Conservation (phyloP, 2,888 invertebrate genomes). For the Callosobruchus maculatus region DNA sequence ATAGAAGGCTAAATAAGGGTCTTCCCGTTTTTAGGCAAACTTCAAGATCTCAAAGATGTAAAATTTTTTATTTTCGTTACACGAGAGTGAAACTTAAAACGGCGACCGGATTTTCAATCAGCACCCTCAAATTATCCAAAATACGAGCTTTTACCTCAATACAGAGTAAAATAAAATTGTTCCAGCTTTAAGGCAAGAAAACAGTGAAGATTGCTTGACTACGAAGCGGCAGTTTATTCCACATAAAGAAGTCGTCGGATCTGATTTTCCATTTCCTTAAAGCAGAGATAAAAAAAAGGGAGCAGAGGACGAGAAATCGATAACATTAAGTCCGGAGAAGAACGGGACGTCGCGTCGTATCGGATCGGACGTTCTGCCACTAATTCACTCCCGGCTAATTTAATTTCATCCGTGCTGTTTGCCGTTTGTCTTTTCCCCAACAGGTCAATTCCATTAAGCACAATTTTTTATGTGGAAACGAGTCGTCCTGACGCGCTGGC, state of each 20-base stretch:
- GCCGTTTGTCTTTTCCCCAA: background rate
- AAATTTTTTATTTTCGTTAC: too few species aligned
- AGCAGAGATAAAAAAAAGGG: background rate
- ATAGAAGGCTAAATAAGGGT: too few species aligned
- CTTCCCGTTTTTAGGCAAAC: too few species aligned
- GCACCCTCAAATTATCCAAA: too few species aligned
- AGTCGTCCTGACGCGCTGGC: too few species aligned
- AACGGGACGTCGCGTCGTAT: background rate
- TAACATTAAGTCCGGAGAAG: too few species aligned
- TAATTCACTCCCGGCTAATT: background rate
- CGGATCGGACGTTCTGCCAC: background rate
- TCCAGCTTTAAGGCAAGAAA: too few species aligned
- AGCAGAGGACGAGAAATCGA: background rate
- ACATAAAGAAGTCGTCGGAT: background rate
- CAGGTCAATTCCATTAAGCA: background rate
- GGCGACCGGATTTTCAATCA: too few species aligned
- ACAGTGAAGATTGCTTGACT: background rate
- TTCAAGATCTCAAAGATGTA: too few species aligned
- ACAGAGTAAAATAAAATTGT: too few species aligned
- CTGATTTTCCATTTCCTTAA: background rate
- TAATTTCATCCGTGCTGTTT: background rate
- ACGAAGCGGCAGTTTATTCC: background rate
- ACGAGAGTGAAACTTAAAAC: too few species aligned
- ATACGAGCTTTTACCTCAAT: too few species aligned
- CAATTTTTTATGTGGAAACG: background rate